phyloP scores from a whole-genome alignment of 2,113 vertebrate species.

The Melierax canorus region DNA sequence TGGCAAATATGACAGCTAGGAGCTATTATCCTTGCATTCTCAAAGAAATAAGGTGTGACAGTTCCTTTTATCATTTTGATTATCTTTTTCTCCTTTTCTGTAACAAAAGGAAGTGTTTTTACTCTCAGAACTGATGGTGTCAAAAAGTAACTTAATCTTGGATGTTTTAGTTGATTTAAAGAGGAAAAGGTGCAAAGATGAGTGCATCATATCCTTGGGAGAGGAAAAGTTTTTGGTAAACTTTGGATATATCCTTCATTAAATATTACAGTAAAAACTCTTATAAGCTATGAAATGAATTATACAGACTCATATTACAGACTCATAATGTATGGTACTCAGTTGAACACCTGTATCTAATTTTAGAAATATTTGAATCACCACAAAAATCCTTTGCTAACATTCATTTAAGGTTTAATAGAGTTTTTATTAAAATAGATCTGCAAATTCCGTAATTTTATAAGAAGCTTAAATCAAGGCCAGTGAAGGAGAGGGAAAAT shows the following conservation, averaged over 20 bases:
- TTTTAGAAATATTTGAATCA: slow-evolving; percentile 18
- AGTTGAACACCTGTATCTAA: not conserved
- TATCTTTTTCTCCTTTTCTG: not conserved
- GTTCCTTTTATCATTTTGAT: not conserved
- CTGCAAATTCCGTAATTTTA: not conserved
- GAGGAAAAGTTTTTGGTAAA: not conserved
- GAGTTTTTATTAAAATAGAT: slow-evolving; percentile 32
- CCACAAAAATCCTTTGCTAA: slow-evolving; percentile 3
- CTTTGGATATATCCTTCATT: not conserved
- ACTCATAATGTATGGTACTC: not conserved
- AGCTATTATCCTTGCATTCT: not conserved
- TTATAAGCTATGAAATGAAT: not conserved
- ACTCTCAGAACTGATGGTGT: not conserved
- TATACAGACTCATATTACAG: not conserved
- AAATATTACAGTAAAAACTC: not conserved
- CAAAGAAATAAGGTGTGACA: not conserved
- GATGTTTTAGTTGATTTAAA: not conserved
- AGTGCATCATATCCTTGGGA: not conserved
- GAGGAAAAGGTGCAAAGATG: not conserved
- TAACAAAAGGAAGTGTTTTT: not conserved
- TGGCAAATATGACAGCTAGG: not conserved
- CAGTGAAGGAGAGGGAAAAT: not conserved
- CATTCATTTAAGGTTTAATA: slow-evolving; percentile 12
- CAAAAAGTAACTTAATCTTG: not conserved
- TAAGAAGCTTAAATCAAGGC: slow-evolving; percentile 18